Evolutionary conservation across 30 jellyfish, hydroid and myxozoan genomes (phyloP).

Genomic region (Kudoa iwatai): DNA sequence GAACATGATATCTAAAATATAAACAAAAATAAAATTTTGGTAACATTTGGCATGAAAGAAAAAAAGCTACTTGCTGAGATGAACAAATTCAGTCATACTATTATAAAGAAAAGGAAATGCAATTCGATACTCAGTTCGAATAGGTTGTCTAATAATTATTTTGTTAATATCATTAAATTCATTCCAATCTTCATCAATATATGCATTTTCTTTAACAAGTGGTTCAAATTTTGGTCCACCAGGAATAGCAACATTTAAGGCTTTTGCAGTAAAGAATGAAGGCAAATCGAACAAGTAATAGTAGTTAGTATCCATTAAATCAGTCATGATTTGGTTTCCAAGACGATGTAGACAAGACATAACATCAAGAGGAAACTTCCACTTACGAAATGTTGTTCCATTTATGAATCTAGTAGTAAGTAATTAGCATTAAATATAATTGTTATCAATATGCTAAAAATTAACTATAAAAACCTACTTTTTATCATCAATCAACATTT

Average conservation of each 20-base stretch:
- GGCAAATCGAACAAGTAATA: slow-evolving; percentile 47
- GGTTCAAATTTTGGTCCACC: slow-evolving; percentile 99
- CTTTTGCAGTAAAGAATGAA: slow-evolving; percentile 88
- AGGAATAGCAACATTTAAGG: slow-evolving; percentile 68
- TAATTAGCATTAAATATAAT: background rate
- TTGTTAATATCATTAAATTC: slow-evolving; percentile 76
- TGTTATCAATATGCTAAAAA: background rate
- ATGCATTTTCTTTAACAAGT: slow-evolving; percentile 36
- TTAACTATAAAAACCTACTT: slow-evolving; percentile 7
- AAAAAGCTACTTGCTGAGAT: slow-evolving; percentile 25
- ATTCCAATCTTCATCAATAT: slow-evolving; percentile 76
- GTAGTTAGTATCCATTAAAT: slow-evolving; percentile 54
- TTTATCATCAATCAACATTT: slow-evolving; percentile 29
- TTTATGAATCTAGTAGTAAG: slow-evolving; percentile 18
- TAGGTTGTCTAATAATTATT: slow-evolving; percentile 66
- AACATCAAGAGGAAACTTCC: slow-evolving; percentile 43
- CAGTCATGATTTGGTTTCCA: slow-evolving; percentile 75
- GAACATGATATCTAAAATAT: slow-evolving; percentile 44
- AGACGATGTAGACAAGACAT: slow-evolving; percentile 47
- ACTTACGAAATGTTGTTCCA: slow-evolving; percentile 57
- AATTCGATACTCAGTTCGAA: slow-evolving; percentile 64
- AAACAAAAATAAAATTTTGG: slow-evolving; percentile 1
- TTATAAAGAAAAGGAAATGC: slow-evolving; percentile 81
- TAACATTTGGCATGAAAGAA: background rate
- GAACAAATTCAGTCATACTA: slow-evolving; percentile 62